These are phyloP conservation scores for Drosophila mimetica DNA, from an alignment of 2,888 invertebrate species.

Conservation along the genomic window DNA sequence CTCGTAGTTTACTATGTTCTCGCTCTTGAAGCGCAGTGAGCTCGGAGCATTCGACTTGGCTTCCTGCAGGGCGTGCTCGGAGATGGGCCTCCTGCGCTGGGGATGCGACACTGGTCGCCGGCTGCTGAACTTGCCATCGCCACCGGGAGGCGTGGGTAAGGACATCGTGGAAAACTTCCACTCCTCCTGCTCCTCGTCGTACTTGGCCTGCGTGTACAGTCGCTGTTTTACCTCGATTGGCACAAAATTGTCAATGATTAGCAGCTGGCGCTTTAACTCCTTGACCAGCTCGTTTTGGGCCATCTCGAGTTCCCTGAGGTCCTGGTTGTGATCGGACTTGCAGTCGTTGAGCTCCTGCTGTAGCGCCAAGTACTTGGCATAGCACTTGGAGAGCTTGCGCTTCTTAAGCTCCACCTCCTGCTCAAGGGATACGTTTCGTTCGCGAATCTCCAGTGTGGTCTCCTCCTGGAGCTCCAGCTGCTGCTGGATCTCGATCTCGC, in stretches of 20 bases:
- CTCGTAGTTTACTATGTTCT: conserved; percentile 84
- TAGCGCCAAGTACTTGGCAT: conserved; percentile 90
- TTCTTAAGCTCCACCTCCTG: conserved; percentile 99
- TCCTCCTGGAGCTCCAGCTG: conserved; percentile 97
- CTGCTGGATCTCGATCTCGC: conserved; percentile 95
- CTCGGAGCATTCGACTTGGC: conserved; percentile 80
- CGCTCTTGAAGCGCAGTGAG: conserved; percentile 82
- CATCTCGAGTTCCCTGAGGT: conserved; percentile 96
- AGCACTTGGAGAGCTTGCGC: conserved; percentile 94
- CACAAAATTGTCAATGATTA: conserved; percentile 95
- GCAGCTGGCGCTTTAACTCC: conserved; percentile 94
- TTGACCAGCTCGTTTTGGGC: conserved; percentile 95
- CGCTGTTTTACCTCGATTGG: conserved; percentile 92
- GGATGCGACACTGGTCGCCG: conserved; percentile 88
- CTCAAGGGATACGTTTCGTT: conserved; percentile 95
- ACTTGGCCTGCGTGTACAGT: conserved; percentile 89
- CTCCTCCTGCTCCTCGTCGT: conserved; percentile 92
- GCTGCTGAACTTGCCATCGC: conserved; percentile 81
- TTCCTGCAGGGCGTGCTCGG: conserved; percentile 86
- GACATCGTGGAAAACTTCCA: conserved; percentile 86
- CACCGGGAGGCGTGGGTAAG: conserved; percentile 74
- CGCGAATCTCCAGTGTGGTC: conserved; percentile 94
- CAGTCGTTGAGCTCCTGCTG: conserved; percentile 92
- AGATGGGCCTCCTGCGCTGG: conserved; percentile 88
- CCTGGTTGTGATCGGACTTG: conserved; percentile 94